Evolutionary conservation across 2,888 invertebrate species (phyloP), one percentile per base, ranked within the genome.

Genomic region (Cosmia trapezina): DNA sequence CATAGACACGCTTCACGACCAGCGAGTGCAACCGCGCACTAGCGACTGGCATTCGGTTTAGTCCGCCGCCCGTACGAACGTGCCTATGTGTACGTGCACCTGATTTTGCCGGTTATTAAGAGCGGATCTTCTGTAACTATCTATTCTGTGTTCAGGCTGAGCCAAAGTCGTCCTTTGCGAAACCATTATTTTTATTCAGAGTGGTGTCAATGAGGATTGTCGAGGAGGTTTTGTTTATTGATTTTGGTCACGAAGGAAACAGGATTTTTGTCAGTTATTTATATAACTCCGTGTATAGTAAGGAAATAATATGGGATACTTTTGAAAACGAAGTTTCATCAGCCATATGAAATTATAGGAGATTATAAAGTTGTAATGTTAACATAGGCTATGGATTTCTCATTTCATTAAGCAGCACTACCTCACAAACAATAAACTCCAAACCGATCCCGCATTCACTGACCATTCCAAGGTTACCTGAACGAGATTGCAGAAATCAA

Each of bases 151-250:
- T 7, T 14, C 14, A 65, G 1, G 28, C 57, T 65, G 45, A 49
- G 17, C 56, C 17, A 47, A 54, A 77, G 19, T 49, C 33, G 77
- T 62, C 33, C n/a, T 61, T 76, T 65, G 33, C 56, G 43, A 59
- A 57, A 81, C 70, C 82, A 81, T 78, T 78, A 78, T 81, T 81
- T 78, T 81, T 78, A 51, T 70, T 81, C 70, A 43, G 62, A 80
- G 28, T 19, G n/a, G 65, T 81, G 78, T 77, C 78, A 81, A 62
- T 70, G 37, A 57, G 37, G 64, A 76, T 60, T 64, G 43, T 22
- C 14, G 63, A n/a, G 43, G 33, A 47, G 37, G 81, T 65, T 81
- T 63, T 69, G 22, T 60, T 60, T 53, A 77, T 81, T 49, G 78
- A 70, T 77, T 77, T 51, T n/a, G 12, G 28, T 62, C 12, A 19